These are phyloP conservation scores for Dinocampus coccinellae DNA, from an alignment of 2,888 invertebrate species.

Conservation along the genomic window DNA sequence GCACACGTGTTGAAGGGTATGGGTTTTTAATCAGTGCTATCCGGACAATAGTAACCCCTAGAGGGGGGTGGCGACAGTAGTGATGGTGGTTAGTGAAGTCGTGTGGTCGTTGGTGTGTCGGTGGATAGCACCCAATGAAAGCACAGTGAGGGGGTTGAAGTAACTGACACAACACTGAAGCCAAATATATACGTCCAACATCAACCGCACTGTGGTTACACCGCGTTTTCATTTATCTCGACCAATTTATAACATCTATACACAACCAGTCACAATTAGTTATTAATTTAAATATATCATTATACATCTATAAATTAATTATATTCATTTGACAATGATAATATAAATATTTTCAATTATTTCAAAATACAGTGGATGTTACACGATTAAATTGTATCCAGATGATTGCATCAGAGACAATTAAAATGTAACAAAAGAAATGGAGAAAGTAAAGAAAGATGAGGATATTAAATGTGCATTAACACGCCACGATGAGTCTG, in stretches of 20 bases:
- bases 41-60: conserved; percentile 64
- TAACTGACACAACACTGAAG: background rate
- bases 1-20: conserved; percentile 53
- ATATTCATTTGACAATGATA: too few species aligned
- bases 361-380: too few species aligned
- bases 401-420: background rate
- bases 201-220: background rate
- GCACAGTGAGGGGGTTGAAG: conserved; percentile 8
- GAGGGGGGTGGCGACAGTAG: too few species aligned
- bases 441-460: conserved; percentile 28
- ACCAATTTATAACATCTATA: background rate
- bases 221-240: background rate
- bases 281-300: background rate
- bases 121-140: conserved; percentile 23
- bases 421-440: conserved; percentile 20
- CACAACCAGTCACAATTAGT: too few species aligned
- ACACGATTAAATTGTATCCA: too few species aligned
- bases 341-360: background rate
- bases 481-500: conserved; percentile 40
- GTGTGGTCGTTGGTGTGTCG: too few species aligned
- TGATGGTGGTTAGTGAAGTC: too few species aligned
- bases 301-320: background rate
- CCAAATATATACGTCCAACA: background rate
- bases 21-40: conserved; percentile 68
- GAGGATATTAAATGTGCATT: conserved; percentile 37